Evolutionary conservation across 1,140 invertebrate genomes (phyloP).

Genomic region (Ganaspis sp.): DNA sequence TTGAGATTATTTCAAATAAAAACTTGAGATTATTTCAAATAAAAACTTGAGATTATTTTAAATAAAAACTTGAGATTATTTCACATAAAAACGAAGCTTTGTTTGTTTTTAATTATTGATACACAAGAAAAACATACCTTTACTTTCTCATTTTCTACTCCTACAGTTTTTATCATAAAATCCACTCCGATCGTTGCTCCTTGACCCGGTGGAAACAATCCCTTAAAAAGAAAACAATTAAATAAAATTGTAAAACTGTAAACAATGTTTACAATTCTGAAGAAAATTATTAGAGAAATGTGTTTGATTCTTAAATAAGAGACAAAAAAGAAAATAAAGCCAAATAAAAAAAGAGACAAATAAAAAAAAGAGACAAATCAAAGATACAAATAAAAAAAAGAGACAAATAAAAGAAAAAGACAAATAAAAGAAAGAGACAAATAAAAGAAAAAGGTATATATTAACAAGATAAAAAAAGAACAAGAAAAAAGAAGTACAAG

Average conservation of each 20-base stretch:
- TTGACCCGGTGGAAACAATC: slow-evolving; percentile 96
- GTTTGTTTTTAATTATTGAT: not conserved
- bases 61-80: slow-evolving; percentile 33
- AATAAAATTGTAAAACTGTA: no score
- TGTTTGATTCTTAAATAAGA: slow-evolving; percentile 28
- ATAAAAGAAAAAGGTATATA: not conserved
- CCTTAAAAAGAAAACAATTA: slow-evolving; percentile 72
- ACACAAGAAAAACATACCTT: slow-evolving; percentile 82
- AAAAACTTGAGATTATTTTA: no score
- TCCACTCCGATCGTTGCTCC: slow-evolving; percentile 99
- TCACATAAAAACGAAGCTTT: slow-evolving; percentile 30
- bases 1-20: not conserved
- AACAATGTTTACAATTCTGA: no score
- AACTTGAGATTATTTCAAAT: not conserved
- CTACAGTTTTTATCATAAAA: slow-evolving; percentile 99
- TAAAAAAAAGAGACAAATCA: no score
- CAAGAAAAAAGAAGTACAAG: no score
- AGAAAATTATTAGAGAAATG: slow-evolving; percentile 53
- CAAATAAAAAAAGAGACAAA: no score
- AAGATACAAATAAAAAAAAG: no score
- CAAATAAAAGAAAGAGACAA: no score
- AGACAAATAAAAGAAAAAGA: no score
- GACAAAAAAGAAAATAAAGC: slow-evolving; percentile 21
- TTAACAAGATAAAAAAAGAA: no score
- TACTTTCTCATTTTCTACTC: slow-evolving; percentile 98